Conservation (phyloP, 2,113 vertebrate species). For the Thalassoma bifasciatum region DNA sequence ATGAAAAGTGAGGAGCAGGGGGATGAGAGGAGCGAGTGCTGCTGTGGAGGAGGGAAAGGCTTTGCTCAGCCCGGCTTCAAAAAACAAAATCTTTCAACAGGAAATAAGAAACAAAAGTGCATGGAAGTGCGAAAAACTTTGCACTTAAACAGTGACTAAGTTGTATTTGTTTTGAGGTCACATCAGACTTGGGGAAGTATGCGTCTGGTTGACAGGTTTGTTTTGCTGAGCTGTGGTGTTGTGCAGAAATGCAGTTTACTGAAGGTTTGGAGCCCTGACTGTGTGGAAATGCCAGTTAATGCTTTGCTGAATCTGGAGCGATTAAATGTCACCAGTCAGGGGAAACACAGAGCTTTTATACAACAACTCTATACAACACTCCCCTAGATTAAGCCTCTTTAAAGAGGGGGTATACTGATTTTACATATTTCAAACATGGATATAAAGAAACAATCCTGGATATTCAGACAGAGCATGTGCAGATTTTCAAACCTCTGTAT, state of each 20-base stretch:
- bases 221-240: neutral
- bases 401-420: no score
- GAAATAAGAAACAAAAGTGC: slow-evolving; percentile 21
- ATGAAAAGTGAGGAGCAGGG: slow-evolving; percentile 31
- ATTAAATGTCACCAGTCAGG: no score
- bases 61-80: slow-evolving; percentile 32
- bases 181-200: neutral
- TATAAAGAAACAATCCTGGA: slow-evolving; percentile 2
- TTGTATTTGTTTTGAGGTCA: neutral
- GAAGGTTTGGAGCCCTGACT: neutral
- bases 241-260: neutral
- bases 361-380: no score
- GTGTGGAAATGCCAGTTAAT: neutral
- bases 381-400: no score
- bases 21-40: slow-evolving; percentile 13
- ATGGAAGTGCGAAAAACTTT: slow-evolving; percentile 10
- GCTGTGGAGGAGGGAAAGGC: slow-evolving; percentile 13
- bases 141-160: neutral
- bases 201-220: neutral
- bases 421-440: no score
- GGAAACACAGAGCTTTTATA: no score
- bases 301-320: no score
- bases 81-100: slow-evolving; percentile 19
- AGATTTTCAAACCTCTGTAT: no score
- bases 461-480: no score